Evolutionary conservation across 2,888 invertebrate species (phyloP).

Genomic region (Zaprionus bogoriensis): DNA sequence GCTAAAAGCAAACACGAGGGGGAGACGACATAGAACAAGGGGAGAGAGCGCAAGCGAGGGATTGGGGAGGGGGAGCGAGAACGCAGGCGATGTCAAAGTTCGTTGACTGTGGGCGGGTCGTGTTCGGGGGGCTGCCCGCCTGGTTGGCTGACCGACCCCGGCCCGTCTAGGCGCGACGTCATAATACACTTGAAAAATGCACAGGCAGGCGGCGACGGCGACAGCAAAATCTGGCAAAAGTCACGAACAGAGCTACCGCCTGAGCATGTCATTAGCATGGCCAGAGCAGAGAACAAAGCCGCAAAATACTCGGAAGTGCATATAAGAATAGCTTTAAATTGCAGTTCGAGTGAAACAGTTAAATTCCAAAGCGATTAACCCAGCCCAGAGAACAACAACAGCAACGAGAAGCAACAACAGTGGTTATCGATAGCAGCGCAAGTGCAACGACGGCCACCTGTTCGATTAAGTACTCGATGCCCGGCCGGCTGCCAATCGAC

Average conservation of each 20-base stretch:
- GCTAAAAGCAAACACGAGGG: conserved; percentile 39
- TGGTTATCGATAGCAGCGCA: conserved; percentile 46
- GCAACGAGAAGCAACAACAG: no score
- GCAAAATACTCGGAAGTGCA: conserved; percentile 61
- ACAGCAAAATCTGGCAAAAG: conserved; percentile 64
- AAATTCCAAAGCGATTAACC: conserved; percentile 26
- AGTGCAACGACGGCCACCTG: conserved; percentile 52
- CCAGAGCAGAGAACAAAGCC: conserved; percentile 38
- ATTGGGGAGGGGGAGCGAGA: conserved; percentile 1
- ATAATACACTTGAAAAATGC: conserved; percentile 77
- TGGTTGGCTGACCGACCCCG: neutral
- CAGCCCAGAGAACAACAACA: no score
- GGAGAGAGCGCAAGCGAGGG: neutral
- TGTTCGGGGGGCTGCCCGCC: neutral
- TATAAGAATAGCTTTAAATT: conserved; percentile 35
- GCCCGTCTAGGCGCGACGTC: conserved; percentile 69
- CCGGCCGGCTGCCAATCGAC: conserved; percentile 29
- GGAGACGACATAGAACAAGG: neutral
- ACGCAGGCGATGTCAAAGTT: conserved; percentile 64
- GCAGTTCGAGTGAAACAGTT: conserved; percentile 39
- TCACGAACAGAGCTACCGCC: conserved; percentile 57
- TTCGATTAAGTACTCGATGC: conserved; percentile 67
- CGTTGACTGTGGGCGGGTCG: conserved; percentile 61
- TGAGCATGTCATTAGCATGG: conserved; percentile 62
- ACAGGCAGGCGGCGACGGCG: conserved; percentile 44